A percentile compares a stretch with the other conserved stretches of the same genome.
Conservation (phyloP, 2,113 vertebrate species). For the Phrynosoma platyrhinos region DNA sequence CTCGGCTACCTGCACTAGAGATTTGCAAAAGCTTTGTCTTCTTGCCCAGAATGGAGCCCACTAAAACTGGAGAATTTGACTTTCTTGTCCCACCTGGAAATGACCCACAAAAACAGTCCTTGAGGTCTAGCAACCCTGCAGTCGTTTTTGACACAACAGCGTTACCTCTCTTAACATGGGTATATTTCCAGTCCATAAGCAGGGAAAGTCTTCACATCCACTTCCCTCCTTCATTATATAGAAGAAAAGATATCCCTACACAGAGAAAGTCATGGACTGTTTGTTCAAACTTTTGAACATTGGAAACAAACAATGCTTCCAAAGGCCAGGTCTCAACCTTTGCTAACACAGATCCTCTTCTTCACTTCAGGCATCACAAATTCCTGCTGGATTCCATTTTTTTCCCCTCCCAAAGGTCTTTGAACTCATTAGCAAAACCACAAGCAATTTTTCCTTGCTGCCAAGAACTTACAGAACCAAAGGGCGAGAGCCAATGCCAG, state of each 20-base stretch:
- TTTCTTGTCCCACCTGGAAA: too few relatives aligned
- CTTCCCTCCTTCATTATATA: background rate
- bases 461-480: background rate
- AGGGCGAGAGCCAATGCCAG: background rate
- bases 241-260: background rate
- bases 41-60: too few relatives aligned
- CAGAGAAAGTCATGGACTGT: background rate
- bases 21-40: too few relatives aligned
- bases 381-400: background rate
- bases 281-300: background rate
- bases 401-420: background rate
- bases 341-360: background rate
- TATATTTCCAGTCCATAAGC: background rate
- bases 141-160: too few relatives aligned
- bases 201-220: background rate
- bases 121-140: too few relatives aligned
- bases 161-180: too few relatives aligned
- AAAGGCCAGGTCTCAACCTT: background rate
- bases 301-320: background rate
- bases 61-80: too few relatives aligned
- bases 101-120: too few relatives aligned
- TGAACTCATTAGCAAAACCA: conserved; percentile 23
- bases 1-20: too few relatives aligned
- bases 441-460: conserved; percentile 24
- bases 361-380: background rate